Evolutionary conservation across 2,888 invertebrate genomes (phyloP).

Genomic region (Tricholauxania praeusta): DNA sequence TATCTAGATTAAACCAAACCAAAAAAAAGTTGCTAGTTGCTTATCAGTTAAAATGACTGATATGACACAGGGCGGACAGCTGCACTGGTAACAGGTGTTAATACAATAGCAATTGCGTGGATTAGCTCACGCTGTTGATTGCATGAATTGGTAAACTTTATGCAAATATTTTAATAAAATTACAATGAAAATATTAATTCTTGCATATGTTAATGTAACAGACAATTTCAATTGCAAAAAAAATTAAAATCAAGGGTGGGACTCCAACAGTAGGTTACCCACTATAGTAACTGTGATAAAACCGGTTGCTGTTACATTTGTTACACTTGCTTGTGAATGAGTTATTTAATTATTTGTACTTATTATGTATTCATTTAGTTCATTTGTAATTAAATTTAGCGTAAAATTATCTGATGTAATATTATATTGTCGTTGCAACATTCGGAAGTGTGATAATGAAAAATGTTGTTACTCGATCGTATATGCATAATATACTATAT

Average conservation of each 20-base stretch:
- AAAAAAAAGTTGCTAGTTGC: too few species aligned
- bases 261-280: too few species aligned
- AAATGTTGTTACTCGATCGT: too few species aligned
- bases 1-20: too few species aligned
- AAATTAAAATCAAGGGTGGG: too few species aligned
- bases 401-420: slow-evolving; percentile 19
- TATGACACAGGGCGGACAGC: too few species aligned
- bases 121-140: background rate
- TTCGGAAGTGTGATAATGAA: background rate
- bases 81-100: too few species aligned
- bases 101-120: too few species aligned
- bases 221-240: too few species aligned
- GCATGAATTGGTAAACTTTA: background rate
- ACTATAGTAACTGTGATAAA: too few species aligned
- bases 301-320: background rate
- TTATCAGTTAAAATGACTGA: too few species aligned
- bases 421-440: background rate
- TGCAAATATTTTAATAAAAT: slow-evolving; percentile 3
- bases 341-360: background rate
- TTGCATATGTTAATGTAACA: too few species aligned
- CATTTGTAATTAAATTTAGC: slow-evolving; percentile 8
- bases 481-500: background rate
- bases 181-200: background rate
- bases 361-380: background rate
- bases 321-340: background rate